phyloP scores from a whole-genome alignment of 2,888 invertebrate genomes.

The Schizotus pectinicornis region DNA sequence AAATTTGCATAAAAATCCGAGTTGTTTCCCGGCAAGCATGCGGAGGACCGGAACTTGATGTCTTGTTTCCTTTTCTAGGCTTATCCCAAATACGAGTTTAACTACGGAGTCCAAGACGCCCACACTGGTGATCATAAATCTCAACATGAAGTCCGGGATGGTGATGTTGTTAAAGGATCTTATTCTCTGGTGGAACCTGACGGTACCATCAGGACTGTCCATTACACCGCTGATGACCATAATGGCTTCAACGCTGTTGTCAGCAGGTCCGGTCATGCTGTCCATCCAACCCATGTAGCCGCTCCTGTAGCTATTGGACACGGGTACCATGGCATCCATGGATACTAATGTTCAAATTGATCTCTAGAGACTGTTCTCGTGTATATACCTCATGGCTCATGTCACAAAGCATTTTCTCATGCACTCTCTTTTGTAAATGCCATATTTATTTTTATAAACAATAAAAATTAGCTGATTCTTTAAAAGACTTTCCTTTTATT shows the following conservation, averaged over 20 bases:
- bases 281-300: slow-evolving; percentile 40
- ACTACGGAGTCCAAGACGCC: slow-evolving; percentile 64
- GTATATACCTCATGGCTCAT: slow-evolving; percentile 35
- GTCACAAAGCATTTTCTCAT: slow-evolving; percentile 10
- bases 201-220: slow-evolving; percentile 47
- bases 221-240: slow-evolving; percentile 49
- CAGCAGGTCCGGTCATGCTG: slow-evolving; percentile 68
- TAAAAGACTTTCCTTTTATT: too few relatives aligned
- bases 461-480: too few relatives aligned
- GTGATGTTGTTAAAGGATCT: slow-evolving; percentile 61
- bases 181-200: slow-evolving; percentile 48
- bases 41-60: neutral
- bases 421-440: slow-evolving; percentile 28
- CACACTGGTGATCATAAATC: slow-evolving; percentile 66
- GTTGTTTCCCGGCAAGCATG: too few relatives aligned
- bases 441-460: slow-evolving; percentile 36
- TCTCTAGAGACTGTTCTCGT: slow-evolving; percentile 27
- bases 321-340: too few relatives aligned
- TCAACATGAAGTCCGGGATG: slow-evolving; percentile 65
- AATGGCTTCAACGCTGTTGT: slow-evolving; percentile 64
- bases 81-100: slow-evolving; percentile 63
- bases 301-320: too few relatives aligned
- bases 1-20: too few relatives aligned
- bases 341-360: too few relatives aligned
- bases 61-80: slow-evolving; percentile 51